Evolutionary conservation across 2,888 invertebrate species (phyloP).

Genomic region (Parnassius apollo): DNA sequence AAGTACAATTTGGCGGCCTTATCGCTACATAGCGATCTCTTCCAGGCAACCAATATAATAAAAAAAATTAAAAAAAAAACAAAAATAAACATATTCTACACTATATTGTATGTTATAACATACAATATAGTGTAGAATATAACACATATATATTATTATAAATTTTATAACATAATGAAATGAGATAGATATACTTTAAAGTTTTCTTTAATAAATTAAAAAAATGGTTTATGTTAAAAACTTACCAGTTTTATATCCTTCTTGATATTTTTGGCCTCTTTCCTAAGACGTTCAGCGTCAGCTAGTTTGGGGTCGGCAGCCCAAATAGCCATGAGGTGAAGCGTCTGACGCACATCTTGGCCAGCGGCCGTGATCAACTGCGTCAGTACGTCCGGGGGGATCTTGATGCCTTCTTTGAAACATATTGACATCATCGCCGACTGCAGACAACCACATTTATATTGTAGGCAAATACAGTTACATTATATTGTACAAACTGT

Average conservation of each 20-base stretch:
- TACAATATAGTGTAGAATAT: too few species aligned
- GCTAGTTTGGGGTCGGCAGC: slow-evolving; percentile 80
- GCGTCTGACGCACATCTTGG: slow-evolving; percentile 95
- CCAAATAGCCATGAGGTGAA: slow-evolving; percentile 94
- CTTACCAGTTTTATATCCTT: slow-evolving; percentile 92
- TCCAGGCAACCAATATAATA: too few species aligned
- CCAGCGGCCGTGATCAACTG: slow-evolving; percentile 93
- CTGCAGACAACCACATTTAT: slow-evolving; percentile 64
- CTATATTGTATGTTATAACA: too few species aligned
- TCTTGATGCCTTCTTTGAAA: slow-evolving; percentile 92
- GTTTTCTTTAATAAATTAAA: too few species aligned
- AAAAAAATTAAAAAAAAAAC: too few species aligned
- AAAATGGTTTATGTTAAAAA: neutral
- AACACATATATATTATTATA: too few species aligned
- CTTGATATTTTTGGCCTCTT: slow-evolving; percentile 82
- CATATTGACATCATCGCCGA: slow-evolving; percentile 95
- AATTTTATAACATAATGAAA: too few species aligned
- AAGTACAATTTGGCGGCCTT: too few species aligned
- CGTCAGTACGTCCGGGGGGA: slow-evolving; percentile 87
- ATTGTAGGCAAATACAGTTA: neutral
- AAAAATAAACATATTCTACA: too few species aligned
- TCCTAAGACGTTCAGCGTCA: slow-evolving; percentile 74
- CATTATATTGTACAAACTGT: too few species aligned
- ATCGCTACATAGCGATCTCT: too few species aligned
- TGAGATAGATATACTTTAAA: too few species aligned